A percentile compares a stretch with the other conserved stretches of the same genome.
These are phyloP conservation scores for Pygoscelis adeliae DNA, from an alignment of 2,113 vertebrate genomes.

Conservation along the genomic window DNA sequence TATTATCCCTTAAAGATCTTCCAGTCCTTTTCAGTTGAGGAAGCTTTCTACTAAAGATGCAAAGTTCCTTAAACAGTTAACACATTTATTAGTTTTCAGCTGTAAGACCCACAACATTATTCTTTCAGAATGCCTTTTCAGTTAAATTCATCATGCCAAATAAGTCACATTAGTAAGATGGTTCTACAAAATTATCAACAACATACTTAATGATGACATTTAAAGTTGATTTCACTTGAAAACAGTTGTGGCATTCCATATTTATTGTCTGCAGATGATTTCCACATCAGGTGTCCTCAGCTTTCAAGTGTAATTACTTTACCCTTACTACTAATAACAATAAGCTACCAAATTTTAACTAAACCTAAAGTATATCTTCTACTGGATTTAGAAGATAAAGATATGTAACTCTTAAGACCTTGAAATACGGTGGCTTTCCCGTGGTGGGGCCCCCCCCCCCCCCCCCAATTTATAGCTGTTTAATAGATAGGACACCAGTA, in stretches of 20 bases:
- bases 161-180: background rate
- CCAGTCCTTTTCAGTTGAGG: background rate
- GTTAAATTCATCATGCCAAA: background rate
- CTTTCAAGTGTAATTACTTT: background rate
- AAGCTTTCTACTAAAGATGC: background rate
- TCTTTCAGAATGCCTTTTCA: background rate
- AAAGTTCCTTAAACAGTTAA: background rate
- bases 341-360: background rate
- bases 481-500: background rate
- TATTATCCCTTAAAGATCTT: background rate
- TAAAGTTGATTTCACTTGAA: slow-evolving; percentile 8
- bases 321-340: background rate
- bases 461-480: background rate
- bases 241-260: background rate
- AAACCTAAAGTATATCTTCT: background rate
- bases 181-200: background rate
- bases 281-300: background rate
- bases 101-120: background rate
- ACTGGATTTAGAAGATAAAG: background rate
- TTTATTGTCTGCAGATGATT: background rate
- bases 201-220: background rate
- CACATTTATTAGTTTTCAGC: background rate
- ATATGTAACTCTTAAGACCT: background rate
- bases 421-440: background rate
- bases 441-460: too few species aligned